Base-by-base conservation (phyloP, 1,140 invertebrate species). In the Antheraea pernyi region DNA sequence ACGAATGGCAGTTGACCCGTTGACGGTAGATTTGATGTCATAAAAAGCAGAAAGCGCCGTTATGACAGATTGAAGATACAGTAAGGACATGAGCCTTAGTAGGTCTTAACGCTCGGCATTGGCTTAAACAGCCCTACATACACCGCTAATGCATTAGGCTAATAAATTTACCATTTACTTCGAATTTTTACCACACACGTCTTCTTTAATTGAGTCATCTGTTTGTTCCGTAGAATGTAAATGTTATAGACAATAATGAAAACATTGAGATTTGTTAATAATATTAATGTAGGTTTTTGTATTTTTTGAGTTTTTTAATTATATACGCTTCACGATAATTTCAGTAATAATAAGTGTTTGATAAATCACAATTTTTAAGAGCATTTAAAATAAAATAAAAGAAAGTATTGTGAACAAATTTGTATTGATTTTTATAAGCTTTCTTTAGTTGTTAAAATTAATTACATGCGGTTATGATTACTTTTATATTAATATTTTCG, bases 391-490 rank as follows among this genome's bases (percentile, higher is more conserved):
- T 3, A 42, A 42, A 53, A 53, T 53, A 53, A 9, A 9, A 16
- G 46, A 53, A 53, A 53, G 46, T 53, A 53, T 53, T 53, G 46
- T 53, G 46, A 53, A 53, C 16, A 13, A 53, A 13, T 13, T 30
- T 63, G 60, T 37, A 70, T 59, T 53, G 19, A 19, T 68, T 39
- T 68, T 18, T 9, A 22, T 72, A 53, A 53, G 22, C 65, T 67
- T 63, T 42, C 5, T 13, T 53, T 42, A 16, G 36, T 68, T 70
- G 7, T 22, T 10, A 59, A 37, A 61, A 19, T 71, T 74, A 67
- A 59, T 53, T 36, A 53, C 68, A 66, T 72, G 70, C 73, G 48
- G 46, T 68, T 16, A 53, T 67, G 59, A 39, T 61, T 68, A 62
- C n/a, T 19, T 68, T 30, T 53, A 2, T 6, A 53, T 53, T 53